These are phyloP conservation scores for Selenia dentaria DNA, from an alignment of 2,888 invertebrate species.

Conservation along the genomic window DNA sequence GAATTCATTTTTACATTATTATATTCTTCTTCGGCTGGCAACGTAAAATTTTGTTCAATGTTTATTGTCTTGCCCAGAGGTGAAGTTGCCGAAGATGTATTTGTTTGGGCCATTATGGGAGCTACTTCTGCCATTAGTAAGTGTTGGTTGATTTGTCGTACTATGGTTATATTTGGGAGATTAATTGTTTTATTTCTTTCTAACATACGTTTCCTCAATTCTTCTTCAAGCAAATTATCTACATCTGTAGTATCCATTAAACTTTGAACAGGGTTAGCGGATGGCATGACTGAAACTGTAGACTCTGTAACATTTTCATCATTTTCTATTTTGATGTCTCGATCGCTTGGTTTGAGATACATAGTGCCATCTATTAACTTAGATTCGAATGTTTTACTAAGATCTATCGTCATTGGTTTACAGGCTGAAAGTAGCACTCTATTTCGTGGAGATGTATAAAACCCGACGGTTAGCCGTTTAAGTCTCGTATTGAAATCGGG, in stretches of 20 bases:
- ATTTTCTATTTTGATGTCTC: slow-evolving; percentile 4
- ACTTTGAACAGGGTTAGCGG: slow-evolving; percentile 54
- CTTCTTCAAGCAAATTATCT: slow-evolving; percentile 22
- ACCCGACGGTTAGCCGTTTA: slow-evolving; percentile 62
- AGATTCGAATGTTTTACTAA: slow-evolving; percentile 65
- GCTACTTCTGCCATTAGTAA: slow-evolving; percentile 65
- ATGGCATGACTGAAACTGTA: slow-evolving; percentile 46
- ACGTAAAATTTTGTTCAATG: too few species aligned
- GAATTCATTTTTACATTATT: background rate
- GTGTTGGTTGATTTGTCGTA: slow-evolving; percentile 62
- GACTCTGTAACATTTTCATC: slow-evolving; percentile 13
- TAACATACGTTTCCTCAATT: slow-evolving; percentile 27
- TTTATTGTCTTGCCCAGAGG: background rate
- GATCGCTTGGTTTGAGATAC: slow-evolving; percentile 33
- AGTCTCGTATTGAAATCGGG: slow-evolving; percentile 75
- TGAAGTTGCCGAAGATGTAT: background rate
- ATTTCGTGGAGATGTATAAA: slow-evolving; percentile 60
- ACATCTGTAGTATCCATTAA: slow-evolving; percentile 43
- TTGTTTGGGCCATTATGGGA: slow-evolving; percentile 48
- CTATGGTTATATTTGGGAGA: slow-evolving; percentile 59
- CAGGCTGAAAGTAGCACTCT: slow-evolving; percentile 57
- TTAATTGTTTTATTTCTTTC: slow-evolving; percentile 61
- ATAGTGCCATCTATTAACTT: slow-evolving; percentile 60
- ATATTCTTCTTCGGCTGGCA: too few species aligned
- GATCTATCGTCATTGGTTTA: slow-evolving; percentile 68